These are phyloP conservation scores for Chromis chromis DNA, from an alignment of 2,797 vertebrate genomes.

Conservation along the genomic window DNA sequence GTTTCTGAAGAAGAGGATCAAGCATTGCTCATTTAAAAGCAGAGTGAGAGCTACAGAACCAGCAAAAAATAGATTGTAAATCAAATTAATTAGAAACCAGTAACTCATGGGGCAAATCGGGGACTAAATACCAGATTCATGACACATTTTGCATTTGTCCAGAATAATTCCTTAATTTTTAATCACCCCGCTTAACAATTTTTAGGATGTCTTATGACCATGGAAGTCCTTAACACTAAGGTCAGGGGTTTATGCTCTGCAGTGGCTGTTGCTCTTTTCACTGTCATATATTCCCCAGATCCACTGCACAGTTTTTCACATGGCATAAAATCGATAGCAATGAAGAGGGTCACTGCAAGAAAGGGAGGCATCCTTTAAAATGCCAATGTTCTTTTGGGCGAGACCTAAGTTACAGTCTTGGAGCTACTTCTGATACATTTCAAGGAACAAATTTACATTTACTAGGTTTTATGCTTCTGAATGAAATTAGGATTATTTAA, in stretches of 20 bases:
- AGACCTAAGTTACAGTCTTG: background rate
- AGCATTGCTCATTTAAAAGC: constrained; percentile 42
- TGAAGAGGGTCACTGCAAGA: constrained; percentile 53
- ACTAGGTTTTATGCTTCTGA: too few relatives aligned
- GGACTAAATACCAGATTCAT: constrained; percentile 1
- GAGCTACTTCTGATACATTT: background rate
- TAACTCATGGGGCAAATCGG: constrained; percentile 7
- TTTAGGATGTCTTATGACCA: constrained; percentile 9
- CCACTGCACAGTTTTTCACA: constrained; percentile 38
- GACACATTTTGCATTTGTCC: constrained; percentile 2
- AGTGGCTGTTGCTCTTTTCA: constrained; percentile 32
- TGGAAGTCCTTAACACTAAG: constrained; percentile 22
- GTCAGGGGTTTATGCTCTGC: constrained; percentile 37
- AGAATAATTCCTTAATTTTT: constrained; percentile 8
- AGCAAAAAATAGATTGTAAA: constrained; percentile 22
- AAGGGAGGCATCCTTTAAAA: constrained; percentile 28
- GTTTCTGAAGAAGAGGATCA: constrained; percentile 49
- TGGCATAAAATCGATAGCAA: constrained; percentile 62
- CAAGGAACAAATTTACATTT: too few relatives aligned
- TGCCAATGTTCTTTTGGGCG: constrained; percentile 17
- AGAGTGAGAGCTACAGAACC: constrained; percentile 17
- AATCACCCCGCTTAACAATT: background rate
- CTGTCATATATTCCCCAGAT: constrained; percentile 47
- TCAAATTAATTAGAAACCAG: constrained; percentile 10
- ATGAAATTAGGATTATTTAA: too few relatives aligned